A percentile compares a stretch with the other conserved stretches of the same genome.
Evolutionary conservation across 2,797 vertebrate genomes (phyloP).

Genomic region (Lagodon rhomboides): DNA sequence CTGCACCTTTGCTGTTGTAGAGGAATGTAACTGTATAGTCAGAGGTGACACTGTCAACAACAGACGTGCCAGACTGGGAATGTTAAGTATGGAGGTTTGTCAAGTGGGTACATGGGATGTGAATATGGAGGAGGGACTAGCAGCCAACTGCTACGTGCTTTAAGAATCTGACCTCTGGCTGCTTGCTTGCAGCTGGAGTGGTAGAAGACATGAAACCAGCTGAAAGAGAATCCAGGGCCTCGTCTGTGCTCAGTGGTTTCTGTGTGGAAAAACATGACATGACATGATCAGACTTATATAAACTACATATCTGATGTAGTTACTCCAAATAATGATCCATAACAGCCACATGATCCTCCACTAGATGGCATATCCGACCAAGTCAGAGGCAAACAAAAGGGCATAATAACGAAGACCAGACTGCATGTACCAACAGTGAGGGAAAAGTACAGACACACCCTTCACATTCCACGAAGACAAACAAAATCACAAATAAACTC

Average conservation of each 20-base stretch:
- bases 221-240: constrained; percentile 82
- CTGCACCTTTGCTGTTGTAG: not conserved
- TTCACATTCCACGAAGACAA: constrained; percentile 59
- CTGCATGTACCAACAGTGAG: constrained; percentile 45
- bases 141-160: constrained; percentile 29
- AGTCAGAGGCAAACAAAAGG: constrained; percentile 37
- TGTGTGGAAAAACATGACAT: constrained; percentile 29
- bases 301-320: not conserved
- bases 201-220: constrained; percentile 72
- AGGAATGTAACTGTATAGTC: not conserved
- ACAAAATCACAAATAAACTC: constrained; percentile 25
- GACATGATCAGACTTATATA: not conserved
- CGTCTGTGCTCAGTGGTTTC: constrained; percentile 81
- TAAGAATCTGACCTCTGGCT: constrained; percentile 64
- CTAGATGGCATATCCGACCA: constrained; percentile 70
- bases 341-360: constrained; percentile 53
- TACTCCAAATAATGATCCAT: not conserved
- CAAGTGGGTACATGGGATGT: not conserved
- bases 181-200: constrained; percentile 53
- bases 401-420: constrained; percentile 66
- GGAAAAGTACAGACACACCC: constrained; percentile 84
- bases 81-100: not conserved
- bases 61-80: not conserved
- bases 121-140: not conserved
- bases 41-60: not conserved